phyloP scores from a whole-genome alignment of 2,113 vertebrate species.

The Myocastor coypus region DNA sequence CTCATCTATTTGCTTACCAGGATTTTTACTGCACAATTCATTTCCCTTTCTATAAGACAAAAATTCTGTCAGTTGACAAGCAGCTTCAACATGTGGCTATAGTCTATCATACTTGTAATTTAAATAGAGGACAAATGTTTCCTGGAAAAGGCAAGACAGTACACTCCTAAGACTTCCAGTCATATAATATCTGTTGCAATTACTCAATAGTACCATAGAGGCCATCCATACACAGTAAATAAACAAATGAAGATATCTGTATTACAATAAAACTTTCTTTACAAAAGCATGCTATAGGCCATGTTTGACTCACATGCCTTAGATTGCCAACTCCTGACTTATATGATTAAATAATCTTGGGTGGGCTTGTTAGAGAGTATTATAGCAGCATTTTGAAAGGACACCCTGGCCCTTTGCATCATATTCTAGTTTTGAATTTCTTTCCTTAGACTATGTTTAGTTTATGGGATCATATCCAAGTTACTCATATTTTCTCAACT shows the following conservation, averaged over 20 bases:
- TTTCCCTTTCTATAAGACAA: background rate
- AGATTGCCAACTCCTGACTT: background rate
- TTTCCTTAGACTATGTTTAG: conserved; percentile 13
- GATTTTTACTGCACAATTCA: background rate
- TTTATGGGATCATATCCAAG: background rate
- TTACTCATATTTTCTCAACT: background rate
- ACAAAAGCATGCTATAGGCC: background rate
- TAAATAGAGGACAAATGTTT: background rate
- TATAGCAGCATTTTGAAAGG: conserved; percentile 30
- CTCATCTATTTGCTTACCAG: background rate
- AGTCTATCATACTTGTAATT: background rate
- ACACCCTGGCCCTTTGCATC: background rate
- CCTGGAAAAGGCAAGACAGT: background rate
- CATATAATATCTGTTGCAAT: background rate
- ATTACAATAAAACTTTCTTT: conserved; percentile 63
- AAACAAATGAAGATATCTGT: background rate
- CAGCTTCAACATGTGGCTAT: background rate
- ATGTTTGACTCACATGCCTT: background rate
- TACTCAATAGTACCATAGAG: background rate
- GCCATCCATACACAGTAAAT: background rate
- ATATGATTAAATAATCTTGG: conserved; percentile 34
- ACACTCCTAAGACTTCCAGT: background rate
- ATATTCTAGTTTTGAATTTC: conserved; percentile 16
- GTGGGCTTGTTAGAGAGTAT: background rate
- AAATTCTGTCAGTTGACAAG: background rate